These are phyloP conservation scores for Scotopteryx bipunctaria DNA, from an alignment of 2,888 invertebrate species.

Conservation along the genomic window DNA sequence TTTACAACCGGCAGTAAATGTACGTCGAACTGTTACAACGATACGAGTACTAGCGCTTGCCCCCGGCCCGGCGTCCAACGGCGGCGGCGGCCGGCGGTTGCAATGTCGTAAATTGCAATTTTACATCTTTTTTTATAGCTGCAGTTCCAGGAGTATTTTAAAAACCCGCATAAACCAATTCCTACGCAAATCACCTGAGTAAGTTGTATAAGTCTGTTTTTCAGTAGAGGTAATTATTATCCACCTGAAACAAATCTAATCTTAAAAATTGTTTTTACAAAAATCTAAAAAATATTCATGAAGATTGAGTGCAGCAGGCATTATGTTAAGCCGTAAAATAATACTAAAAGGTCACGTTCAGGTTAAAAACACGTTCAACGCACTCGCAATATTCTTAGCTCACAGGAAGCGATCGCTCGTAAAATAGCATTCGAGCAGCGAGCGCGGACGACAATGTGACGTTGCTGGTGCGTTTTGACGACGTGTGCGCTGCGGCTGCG, in stretches of 20 bases:
- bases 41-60: slow-evolving; percentile 16
- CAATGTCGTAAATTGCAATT: slow-evolving; percentile 37
- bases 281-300: too few species aligned
- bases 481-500: slow-evolving; percentile 42
- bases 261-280: too few species aligned
- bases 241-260: too few species aligned
- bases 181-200: slow-evolving; percentile 15
- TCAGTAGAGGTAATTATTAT: neutral
- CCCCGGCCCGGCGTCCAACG: slow-evolving; percentile 14
- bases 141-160: slow-evolving; percentile 26
- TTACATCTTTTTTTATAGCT: slow-evolving; percentile 35
- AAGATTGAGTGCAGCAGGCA: too few species aligned
- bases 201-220: neutral
- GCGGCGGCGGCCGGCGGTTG: too few species aligned
- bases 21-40: slow-evolving; percentile 24
- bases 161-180: slow-evolving; percentile 23
- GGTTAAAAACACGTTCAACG: slow-evolving; percentile 36
- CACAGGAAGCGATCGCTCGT: slow-evolving; percentile 59
- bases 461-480: slow-evolving; percentile 48
- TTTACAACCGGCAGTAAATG: slow-evolving; percentile 28
- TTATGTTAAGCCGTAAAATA: too few species aligned
- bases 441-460: slow-evolving; percentile 35
- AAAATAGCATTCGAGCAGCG: slow-evolving; percentile 49
- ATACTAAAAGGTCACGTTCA: slow-evolving; percentile 21
- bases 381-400: slow-evolving; percentile 45